These are phyloP conservation scores for Pristionchus arcanus DNA, from an alignment of 2,888 invertebrate species.

Conservation along the genomic window DNA sequence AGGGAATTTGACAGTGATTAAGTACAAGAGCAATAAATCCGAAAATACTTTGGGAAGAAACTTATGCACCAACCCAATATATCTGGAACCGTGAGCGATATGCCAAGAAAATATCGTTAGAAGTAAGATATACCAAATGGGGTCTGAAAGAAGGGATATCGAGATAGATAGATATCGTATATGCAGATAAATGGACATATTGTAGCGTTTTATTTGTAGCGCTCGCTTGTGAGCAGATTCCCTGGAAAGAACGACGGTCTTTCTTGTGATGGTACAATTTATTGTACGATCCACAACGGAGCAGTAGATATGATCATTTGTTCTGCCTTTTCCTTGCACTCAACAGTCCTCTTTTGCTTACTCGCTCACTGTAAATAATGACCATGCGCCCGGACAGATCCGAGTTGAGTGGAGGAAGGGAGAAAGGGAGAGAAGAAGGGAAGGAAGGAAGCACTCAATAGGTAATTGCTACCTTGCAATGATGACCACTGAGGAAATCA, in stretches of 20 bases:
- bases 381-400: neutral
- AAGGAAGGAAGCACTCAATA: neutral
- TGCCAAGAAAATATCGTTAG: neutral
- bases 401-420: neutral
- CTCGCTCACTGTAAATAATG: constrained; percentile 28
- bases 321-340: neutral
- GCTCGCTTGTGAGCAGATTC: neutral
- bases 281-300: neutral
- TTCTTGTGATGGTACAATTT: neutral
- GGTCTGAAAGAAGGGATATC: neutral
- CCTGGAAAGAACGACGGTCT: neutral
- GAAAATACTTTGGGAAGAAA: no score
- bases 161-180: neutral
- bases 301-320: neutral
- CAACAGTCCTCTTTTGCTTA: constrained; percentile 13
- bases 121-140: neutral
- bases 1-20: no score
- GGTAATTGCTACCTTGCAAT: constrained; percentile 17
- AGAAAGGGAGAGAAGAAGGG: neutral
- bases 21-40: no score
- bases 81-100: neutral
- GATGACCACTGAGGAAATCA: neutral
- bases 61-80: no score
- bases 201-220: neutral
- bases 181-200: neutral